Conservation (phyloP, 2,888 invertebrate genomes). For the Mythimna albipuncta region DNA sequence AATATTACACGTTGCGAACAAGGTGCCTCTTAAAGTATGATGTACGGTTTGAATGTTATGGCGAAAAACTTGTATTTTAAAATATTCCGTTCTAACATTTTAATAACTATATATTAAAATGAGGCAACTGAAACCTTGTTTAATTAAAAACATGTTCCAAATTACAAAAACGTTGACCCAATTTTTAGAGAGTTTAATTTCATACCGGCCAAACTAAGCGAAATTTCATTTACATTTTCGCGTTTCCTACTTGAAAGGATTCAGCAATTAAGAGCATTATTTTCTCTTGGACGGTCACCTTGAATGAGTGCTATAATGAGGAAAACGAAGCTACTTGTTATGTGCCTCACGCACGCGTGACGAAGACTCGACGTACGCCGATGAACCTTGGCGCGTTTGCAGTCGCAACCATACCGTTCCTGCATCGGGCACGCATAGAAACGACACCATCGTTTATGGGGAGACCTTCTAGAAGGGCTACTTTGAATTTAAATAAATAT, state of each 20-base stretch:
- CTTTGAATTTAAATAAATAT: slow-evolving; percentile 22
- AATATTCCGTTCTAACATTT: slow-evolving; percentile 9
- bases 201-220: not conserved
- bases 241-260: slow-evolving; percentile 49
- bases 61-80: not conserved
- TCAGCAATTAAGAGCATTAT: slow-evolving; percentile 55
- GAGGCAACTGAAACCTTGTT: not conserved
- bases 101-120: slow-evolving; percentile 2
- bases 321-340: slow-evolving; percentile 60
- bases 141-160: slow-evolving; percentile 23
- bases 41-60: not conserved
- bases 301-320: slow-evolving; percentile 54
- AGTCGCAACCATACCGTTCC: slow-evolving; percentile 53
- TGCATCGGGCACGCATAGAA: slow-evolving; percentile 42
- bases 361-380: slow-evolving; percentile 43
- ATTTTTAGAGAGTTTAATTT: slow-evolving; percentile 2
- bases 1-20: slow-evolving; percentile 42
- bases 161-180: slow-evolving; percentile 4
- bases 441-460: slow-evolving; percentile 47
- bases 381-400: slow-evolving; percentile 58
- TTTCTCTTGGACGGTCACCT: slow-evolving; percentile 52
- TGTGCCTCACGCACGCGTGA: slow-evolving; percentile 57
- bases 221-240: slow-evolving; percentile 14
- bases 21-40: slow-evolving; percentile 1
- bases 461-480: slow-evolving; percentile 46